A percentile compares a stretch with the other conserved stretches of the same genome.
These are phyloP conservation scores for Dendrolimus pini DNA, from an alignment of 2,888 invertebrate species.

Conservation along the genomic window DNA sequence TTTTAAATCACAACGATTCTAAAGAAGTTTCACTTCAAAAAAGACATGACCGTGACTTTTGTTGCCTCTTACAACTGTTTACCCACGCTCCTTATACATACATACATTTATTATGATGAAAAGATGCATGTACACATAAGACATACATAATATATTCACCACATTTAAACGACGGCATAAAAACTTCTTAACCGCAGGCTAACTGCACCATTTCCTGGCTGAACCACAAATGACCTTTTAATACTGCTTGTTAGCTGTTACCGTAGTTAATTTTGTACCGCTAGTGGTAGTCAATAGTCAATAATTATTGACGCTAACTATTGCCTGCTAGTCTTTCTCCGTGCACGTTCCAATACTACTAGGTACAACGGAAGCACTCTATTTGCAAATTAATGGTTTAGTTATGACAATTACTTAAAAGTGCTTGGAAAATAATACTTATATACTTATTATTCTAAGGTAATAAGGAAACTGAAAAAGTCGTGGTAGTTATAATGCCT, in stretches of 20 bases:
- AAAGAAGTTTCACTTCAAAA: too few relatives aligned
- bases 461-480: too few relatives aligned
- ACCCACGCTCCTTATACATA: too few relatives aligned
- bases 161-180: conserved; percentile 31
- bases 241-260: conserved; percentile 40
- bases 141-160: conserved; percentile 25
- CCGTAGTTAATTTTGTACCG: conserved; percentile 48
- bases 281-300: conserved; percentile 22
- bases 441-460: too few relatives aligned
- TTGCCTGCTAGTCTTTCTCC: conserved; percentile 16
- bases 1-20: too few relatives aligned
- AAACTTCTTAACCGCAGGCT: conserved; percentile 54
- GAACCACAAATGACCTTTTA: conserved; percentile 66
- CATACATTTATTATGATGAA: conserved; percentile 6
- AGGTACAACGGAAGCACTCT: neutral
- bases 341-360: conserved; percentile 8
- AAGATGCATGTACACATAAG: conserved; percentile 17
- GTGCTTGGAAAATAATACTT: neutral
- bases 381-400: neutral
- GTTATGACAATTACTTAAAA: neutral
- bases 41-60: too few relatives aligned
- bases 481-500: too few relatives aligned
- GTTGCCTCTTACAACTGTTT: too few relatives aligned
- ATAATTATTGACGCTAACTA: conserved; percentile 31
- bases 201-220: conserved; percentile 55